phyloP scores from a whole-genome alignment of 2,113 vertebrate species.

The Dicerorhinus sumatrensis region DNA sequence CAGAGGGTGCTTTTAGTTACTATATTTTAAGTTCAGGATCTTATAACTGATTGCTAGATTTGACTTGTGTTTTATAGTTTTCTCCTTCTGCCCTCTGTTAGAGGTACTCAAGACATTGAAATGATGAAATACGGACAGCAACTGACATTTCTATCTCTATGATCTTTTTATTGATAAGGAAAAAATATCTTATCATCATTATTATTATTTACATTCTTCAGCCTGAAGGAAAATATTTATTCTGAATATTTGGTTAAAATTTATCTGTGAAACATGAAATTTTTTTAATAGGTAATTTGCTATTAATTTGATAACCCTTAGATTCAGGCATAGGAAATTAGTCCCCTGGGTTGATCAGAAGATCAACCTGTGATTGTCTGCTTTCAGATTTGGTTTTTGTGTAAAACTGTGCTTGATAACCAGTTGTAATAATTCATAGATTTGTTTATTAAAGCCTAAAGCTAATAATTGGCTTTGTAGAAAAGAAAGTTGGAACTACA shows the following conservation, averaged over 20 bases:
- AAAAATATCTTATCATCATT: not conserved
- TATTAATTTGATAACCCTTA: not conserved
- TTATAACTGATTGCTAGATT: not conserved
- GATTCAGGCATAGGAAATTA: not conserved
- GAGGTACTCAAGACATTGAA: not conserved
- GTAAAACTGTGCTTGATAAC: slow-evolving; percentile 17
- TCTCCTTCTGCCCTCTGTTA: not conserved
- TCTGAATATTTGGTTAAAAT: slow-evolving; percentile 31
- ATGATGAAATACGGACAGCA: slow-evolving; percentile 5
- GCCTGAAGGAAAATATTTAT: not conserved
- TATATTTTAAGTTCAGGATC: not conserved
- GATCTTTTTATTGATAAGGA: not conserved
- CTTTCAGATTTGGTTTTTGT: slow-evolving; percentile 31
- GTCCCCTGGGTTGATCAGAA: not conserved
- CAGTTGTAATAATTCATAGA: not conserved
- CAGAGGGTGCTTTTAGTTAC: not conserved
- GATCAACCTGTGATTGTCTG: not conserved
- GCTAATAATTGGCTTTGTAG: not conserved
- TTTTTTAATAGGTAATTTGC: not conserved
- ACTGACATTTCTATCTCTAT: not conserved
- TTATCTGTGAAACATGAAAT: not conserved
- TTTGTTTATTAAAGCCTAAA: slow-evolving; percentile 4
- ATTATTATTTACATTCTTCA: not conserved
- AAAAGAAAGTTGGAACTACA: not conserved
- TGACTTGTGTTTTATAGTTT: slow-evolving; percentile 29